Base-by-base conservation (phyloP, 2,113 vertebrate species). In the Gnathonemus longibarbis region DNA sequence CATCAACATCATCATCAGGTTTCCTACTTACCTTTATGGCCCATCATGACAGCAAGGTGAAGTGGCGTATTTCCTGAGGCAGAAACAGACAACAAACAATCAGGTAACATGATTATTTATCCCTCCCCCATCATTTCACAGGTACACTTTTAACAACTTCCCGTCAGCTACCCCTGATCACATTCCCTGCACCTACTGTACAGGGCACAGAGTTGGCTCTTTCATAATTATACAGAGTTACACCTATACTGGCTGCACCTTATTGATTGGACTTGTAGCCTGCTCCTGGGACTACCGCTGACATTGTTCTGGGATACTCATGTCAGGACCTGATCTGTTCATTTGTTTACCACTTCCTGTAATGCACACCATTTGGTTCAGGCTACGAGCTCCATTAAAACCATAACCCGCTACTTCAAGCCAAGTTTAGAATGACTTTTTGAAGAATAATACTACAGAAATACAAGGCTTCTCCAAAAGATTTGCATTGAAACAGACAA, bases 21-120 rank as follows among this genome's bases (percentile, higher is more conserved):
- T 48, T 80, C 45, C 53, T 93, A 95, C 98, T 95, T 93, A 99
- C 98, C 98, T 98, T 99, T 99, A 95, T 99, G 96, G 86, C 98
- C 98, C 97, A 99, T 96, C 98, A 99, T 99, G 92, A 99, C 98
- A 94, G 98, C 98, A 86, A 99, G 98, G 94, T 99, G 98, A 92
- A 99, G 94, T 74, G 98, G 98, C 92, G 98, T 99, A 94, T 99
- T 99, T 95, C 98, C 98, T 99, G 92, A 91, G 95, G 94, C 91
- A 91, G 92, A 0, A 91, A 90, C 93, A 89, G 49, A 88, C 9
- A 88, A 88, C 42, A 84, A 39, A 2, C 49, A 39, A 87, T 52
- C 10, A 56, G 86, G 17, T 19, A 27, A 48, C 84, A 42, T 42
- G 74, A 39, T 39, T 39, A 35, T 80, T 80, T 19, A 39, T 5